Evolutionary conservation across 2,113 vertebrate genomes (phyloP), one percentile per base, ranked within the genome.

Genomic region (Cygnus atratus): DNA sequence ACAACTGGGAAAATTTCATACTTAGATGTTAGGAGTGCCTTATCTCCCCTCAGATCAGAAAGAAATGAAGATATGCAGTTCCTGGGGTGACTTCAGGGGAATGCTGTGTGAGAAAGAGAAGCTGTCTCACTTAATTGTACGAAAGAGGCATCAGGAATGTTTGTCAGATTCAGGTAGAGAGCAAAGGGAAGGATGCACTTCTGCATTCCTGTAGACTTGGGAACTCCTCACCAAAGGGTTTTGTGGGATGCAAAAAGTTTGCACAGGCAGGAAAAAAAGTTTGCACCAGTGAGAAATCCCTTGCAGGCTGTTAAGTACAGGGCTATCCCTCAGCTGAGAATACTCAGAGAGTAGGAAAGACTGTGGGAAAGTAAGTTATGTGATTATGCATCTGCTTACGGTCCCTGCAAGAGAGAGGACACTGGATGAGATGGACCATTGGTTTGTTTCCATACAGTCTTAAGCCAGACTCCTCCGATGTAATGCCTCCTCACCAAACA

Each of bases 61-160:
- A 68, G 62, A 89, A 82, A 79, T 26, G 5, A 76, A 91, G 73
- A 62, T 33, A 3, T 0, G 20, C 57, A 31, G 77, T 44, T 93
- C 58, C 87, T 92, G 70, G 68, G 50, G 39, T 84, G 81, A 59
- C 65, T 76, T 76, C 41, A 54, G 90, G 54, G 28, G 57, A 57
- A 50, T 46, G 71, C 29, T 50, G 11, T 18, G 63, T 55, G 63
- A 83, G 44, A 46, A 75, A 52, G 63, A 24, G 20, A 72, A 57
- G 48, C 33, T 86, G 46, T 39, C 68, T 67, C 31, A 44, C 70
- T 7, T 13, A n/a, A 37, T 9, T 71, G 10, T 68, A 65, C 22
- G 31, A 31, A 25, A 29, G 33, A 91, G 52, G 39, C 43, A 48
- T 39, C 70, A 21, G 8, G 48, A 88, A 61, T 0, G 0, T 41